Percentiles rank a stretch among this genome's conserved stretches.
phyloP scores from a whole-genome alignment of 1,140 invertebrate species.

The Aphelenchoides fujianensis region DNA sequence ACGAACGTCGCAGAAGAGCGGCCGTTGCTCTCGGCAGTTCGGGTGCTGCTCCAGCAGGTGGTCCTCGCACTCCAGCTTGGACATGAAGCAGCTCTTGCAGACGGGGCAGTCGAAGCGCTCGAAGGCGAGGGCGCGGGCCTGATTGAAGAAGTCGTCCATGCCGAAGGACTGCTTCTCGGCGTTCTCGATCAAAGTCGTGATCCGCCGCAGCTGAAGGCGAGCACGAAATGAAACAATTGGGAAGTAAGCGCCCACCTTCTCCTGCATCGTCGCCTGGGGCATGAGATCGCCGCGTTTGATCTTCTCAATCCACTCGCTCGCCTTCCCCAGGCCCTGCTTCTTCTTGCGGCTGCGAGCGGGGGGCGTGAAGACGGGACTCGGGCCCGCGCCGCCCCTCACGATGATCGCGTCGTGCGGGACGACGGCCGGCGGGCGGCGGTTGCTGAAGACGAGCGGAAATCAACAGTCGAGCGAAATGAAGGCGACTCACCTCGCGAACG shows the following conservation, averaged over 20 bases:
- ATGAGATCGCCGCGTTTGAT: slow-evolving; percentile 55
- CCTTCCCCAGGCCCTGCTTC: slow-evolving; percentile 57
- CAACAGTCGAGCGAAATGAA: neutral
- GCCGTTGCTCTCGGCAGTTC: slow-evolving; percentile 43
- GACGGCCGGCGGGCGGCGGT: slow-evolving; percentile 60
- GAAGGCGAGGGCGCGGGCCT: slow-evolving; percentile 54
- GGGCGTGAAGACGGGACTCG: slow-evolving; percentile 48
- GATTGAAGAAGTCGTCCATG: slow-evolving; percentile 52
- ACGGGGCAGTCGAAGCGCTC: slow-evolving; percentile 58
- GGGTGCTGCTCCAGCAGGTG: slow-evolving; percentile 54
- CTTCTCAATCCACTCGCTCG: slow-evolving; percentile 56
- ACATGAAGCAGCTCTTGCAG: slow-evolving; percentile 56
- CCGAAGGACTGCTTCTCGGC: slow-evolving; percentile 31
- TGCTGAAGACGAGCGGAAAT: slow-evolving; percentile 35
- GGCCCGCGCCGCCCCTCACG: slow-evolving; percentile 51
- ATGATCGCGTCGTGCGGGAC: slow-evolving; percentile 61
- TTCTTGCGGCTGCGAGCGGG: slow-evolving; percentile 48
- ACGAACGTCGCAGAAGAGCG: slow-evolving; percentile 56
- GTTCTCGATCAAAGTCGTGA: slow-evolving; percentile 41
- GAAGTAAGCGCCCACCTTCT: slow-evolving; percentile 50
- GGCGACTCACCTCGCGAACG: slow-evolving; percentile 54
- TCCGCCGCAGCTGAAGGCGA: slow-evolving; percentile 48
- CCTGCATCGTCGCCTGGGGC: slow-evolving; percentile 39
- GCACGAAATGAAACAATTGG: neutral
- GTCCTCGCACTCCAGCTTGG: slow-evolving; percentile 53